Evolutionary conservation across 2,888 invertebrate species (phyloP).

Genomic region (Leptura quadrifasciata): DNA sequence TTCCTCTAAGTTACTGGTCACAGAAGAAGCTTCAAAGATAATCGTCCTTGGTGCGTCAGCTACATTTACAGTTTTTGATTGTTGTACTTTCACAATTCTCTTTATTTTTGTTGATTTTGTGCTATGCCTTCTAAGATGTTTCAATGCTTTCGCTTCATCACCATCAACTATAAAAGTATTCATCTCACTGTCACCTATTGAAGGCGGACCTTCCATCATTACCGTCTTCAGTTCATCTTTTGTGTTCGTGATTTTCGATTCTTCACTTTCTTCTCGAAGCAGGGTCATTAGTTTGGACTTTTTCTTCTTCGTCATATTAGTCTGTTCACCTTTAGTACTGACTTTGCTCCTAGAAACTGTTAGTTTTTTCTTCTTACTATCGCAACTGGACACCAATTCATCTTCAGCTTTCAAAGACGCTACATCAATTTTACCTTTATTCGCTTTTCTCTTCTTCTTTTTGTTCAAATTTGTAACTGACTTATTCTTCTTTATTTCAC

Average conservation of each 20-base stretch:
- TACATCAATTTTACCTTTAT: neutral
- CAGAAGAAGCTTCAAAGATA: neutral
- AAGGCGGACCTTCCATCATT: neutral
- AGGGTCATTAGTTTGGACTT: neutral
- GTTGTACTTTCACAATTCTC: neutral
- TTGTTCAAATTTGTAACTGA: neutral
- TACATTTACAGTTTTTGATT: neutral
- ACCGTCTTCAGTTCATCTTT: neutral
- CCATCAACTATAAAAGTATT: neutral
- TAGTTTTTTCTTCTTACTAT: neutral
- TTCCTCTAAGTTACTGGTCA: neutral
- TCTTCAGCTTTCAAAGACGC: neutral
- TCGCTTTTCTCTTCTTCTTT: neutral
- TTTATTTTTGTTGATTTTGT: neutral
- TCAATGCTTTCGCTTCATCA: neutral
- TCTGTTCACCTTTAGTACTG: neutral
- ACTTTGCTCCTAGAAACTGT: neutral
- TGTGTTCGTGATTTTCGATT: neutral
- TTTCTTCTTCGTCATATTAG: neutral
- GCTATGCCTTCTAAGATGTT: neutral
- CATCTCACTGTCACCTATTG: neutral
- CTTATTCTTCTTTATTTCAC: neutral
- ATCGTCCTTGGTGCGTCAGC: neutral
- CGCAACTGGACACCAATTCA: neutral
- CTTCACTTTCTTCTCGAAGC: neutral